Evolutionary conservation across 2,888 invertebrate genomes (phyloP).

Genomic region (Stramonita haemastoma): DNA sequence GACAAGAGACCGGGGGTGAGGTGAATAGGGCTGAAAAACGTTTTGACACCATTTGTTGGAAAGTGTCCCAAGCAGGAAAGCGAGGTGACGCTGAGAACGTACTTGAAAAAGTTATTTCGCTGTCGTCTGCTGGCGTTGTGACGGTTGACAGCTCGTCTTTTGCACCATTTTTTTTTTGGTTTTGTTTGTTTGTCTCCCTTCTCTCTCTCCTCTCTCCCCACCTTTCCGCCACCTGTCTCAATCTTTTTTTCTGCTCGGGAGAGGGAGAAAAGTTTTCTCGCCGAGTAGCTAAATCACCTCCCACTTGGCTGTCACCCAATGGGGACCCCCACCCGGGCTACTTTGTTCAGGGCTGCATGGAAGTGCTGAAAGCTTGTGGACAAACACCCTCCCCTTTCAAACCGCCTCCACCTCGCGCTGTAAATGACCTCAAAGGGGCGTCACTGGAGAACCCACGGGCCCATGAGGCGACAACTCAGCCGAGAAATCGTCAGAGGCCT

Average conservation of each 20-base stretch:
- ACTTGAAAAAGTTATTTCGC: background rate
- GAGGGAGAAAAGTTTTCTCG: background rate
- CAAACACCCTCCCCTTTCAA: conserved; percentile 14
- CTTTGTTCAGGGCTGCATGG: conserved; percentile 11
- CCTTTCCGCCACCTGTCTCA: background rate
- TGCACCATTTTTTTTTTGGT: background rate
- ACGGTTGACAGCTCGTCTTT: conserved; percentile 17
- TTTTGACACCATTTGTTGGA: conserved; percentile 24
- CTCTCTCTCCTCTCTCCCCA: too few relatives aligned
- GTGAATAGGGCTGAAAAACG: conserved; percentile 14
- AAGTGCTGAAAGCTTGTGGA: conserved; percentile 22
- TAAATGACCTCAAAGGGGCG: conserved; percentile 29
- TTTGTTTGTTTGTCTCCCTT: too few relatives aligned
- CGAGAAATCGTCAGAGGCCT: background rate
- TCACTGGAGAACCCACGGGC: background rate
- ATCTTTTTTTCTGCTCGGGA: background rate
- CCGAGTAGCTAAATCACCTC: conserved; percentile 16
- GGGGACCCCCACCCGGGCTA: conserved; percentile 11
- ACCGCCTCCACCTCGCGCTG: conserved; percentile 6
- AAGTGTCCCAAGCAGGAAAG: background rate
- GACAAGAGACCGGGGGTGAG: background rate
- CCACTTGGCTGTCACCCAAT: background rate
- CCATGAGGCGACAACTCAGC: conserved; percentile 25
- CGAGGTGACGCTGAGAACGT: background rate
- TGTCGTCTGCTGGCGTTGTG: conserved; percentile 21